A percentile compares a stretch with the other conserved stretches of the same genome.
These are phyloP conservation scores for Grantiella picta DNA, from an alignment of 2,113 vertebrate genomes.

Conservation along the genomic window DNA sequence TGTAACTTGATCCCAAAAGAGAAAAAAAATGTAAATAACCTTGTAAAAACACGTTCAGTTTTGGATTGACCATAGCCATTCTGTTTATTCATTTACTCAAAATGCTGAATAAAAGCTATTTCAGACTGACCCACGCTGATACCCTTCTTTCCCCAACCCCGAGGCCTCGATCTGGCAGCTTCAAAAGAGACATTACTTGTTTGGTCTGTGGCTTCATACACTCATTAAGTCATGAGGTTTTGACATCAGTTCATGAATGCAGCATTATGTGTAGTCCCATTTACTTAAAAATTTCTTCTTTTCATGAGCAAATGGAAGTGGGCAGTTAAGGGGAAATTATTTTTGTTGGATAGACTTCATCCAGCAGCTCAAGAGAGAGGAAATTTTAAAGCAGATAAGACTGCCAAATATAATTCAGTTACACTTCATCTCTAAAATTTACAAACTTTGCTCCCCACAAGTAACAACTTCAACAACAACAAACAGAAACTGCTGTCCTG, in stretches of 20 bases:
- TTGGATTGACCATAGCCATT: slow-evolving; percentile 22
- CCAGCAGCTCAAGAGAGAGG: slow-evolving; percentile 16
- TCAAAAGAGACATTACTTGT: background rate
- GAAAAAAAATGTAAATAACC: background rate
- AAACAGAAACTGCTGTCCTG: background rate
- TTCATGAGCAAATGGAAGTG: background rate
- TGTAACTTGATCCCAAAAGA: background rate
- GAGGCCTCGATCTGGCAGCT: background rate
- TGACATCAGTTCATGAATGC: slow-evolving; percentile 20
- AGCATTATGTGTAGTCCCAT: background rate
- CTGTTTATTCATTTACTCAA: background rate
- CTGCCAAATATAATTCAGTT: background rate
- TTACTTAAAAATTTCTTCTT: slow-evolving; percentile 26
- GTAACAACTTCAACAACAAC: background rate
- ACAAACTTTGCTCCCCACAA: background rate
- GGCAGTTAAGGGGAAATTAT: background rate
- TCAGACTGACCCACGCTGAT: background rate
- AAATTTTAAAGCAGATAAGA: slow-evolving; percentile 13
- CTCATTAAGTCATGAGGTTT: slow-evolving; percentile 23
- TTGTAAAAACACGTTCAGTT: background rate
- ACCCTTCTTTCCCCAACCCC: background rate
- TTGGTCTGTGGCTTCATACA: background rate
- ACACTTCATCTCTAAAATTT: background rate
- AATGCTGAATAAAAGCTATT: slow-evolving; percentile 15
- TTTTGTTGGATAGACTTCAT: slow-evolving; percentile 1